Evolutionary conservation across 2,888 invertebrate species (phyloP), one percentile per base, ranked within the genome.

Genomic region (Cosmia pyralina): DNA sequence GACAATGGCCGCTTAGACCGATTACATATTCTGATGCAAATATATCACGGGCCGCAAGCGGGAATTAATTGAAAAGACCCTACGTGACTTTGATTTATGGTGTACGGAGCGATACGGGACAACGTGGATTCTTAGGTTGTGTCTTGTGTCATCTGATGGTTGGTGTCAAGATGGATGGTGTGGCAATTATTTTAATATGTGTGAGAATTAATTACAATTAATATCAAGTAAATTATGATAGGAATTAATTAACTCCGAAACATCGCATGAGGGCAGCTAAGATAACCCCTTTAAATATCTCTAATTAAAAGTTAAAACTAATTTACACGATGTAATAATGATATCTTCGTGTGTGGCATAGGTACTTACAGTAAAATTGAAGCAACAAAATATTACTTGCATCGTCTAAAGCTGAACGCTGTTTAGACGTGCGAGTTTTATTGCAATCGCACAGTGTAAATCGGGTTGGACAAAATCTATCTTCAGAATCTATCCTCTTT

Each of bases 1-100:
- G 81, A 89, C 89, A 89, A 89, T 88, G 73, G 85, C 83, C 85
- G 88, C 79, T 85, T 79, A 83, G 72, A 85, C 75, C 85, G 85
- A 88, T 89, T 87, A 89, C 86, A 89, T 88, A 89, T 89, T 89
- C 89, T 86, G 88, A 89, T 89, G 89, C 89, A 89, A 89, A 89
- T 89, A 88, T 87, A 87, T 87, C 86, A 84, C 82, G 82, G 73
- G 73, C 81, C 83, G 83, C 85, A 83, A 87, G 82, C 85, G 86
- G 75, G 87, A 88, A 89, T 89, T 89, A 89, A 89, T 89, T 89
- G 89, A 89, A 89, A 88, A 88, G 88, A 85, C 88, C 88, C 83
- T 75, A 69, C 79, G 86, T 87, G 88, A 89, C 88, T 88, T 88
- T 89, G 89, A 89, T 89, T 88, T 89, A 89, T 89, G 81, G 79